phyloP scores from a whole-genome alignment of 1,140 invertebrate genomes.

The Gryon sp. region DNA sequence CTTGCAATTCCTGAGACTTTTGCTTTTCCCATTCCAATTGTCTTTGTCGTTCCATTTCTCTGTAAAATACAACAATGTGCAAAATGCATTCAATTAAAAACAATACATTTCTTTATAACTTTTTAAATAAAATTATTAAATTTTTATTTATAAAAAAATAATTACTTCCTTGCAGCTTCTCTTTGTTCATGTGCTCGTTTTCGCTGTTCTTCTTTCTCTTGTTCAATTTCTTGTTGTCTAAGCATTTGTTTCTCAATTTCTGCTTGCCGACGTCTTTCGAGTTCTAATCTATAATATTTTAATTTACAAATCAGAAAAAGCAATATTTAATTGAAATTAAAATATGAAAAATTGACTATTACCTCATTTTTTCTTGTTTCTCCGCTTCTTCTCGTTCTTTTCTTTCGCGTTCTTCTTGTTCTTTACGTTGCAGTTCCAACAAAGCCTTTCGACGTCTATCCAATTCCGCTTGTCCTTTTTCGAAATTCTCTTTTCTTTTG shows the following conservation, averaged over 20 bases:
- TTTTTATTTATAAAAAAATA: background rate
- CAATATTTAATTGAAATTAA: too few species aligned
- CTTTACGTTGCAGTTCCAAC: slow-evolving; percentile 91
- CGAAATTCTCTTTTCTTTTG: slow-evolving; percentile 97
- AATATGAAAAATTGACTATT: slow-evolving; percentile 5
- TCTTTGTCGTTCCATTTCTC: slow-evolving; percentile 96
- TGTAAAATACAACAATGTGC: too few species aligned
- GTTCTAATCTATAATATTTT: slow-evolving; percentile 80
- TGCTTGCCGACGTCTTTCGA: slow-evolving; percentile 84
- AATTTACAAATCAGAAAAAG: too few species aligned
- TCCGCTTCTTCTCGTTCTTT: slow-evolving; percentile 95
- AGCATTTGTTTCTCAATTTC: slow-evolving; percentile 89
- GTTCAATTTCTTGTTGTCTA: slow-evolving; percentile 90
- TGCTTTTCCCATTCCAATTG: slow-evolving; percentile 98
- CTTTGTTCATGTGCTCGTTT: slow-evolving; percentile 87
- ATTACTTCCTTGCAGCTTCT: slow-evolving; percentile 86
- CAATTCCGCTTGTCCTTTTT: slow-evolving; percentile 98
- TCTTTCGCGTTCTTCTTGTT: slow-evolving; percentile 93
- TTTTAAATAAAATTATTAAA: slow-evolving; percentile 23
- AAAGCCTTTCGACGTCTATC: slow-evolving; percentile 93
- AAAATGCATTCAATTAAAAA: too few species aligned
- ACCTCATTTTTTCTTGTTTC: slow-evolving; percentile 89
- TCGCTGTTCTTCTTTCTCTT: slow-evolving; percentile 85
- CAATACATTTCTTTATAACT: slow-evolving; percentile 35
- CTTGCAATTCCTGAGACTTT: slow-evolving; percentile 90